Evolutionary conservation across 2,797 vertebrate genomes (phyloP).

Genomic region (Loris lydekkerianus): DNA sequence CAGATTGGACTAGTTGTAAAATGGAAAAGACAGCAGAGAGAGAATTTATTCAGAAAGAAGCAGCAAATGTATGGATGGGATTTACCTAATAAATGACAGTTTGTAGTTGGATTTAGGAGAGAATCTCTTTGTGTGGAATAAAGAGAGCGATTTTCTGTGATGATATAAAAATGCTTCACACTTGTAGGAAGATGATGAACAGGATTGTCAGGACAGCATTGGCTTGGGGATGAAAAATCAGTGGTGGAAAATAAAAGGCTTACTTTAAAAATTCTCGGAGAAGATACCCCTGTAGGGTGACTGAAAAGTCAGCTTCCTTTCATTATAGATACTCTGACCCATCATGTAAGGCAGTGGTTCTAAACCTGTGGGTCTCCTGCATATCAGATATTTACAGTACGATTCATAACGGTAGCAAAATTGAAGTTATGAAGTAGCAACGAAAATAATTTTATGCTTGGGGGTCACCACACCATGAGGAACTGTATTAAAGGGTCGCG

Average conservation of each 20-base stretch:
- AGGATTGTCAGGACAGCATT: not conserved
- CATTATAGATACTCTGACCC: not conserved
- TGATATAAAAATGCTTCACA: slow-evolving; percentile 18
- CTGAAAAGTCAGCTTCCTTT: not conserved
- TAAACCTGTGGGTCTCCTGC: too few species aligned
- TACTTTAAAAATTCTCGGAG: slow-evolving; percentile 19
- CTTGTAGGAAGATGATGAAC: slow-evolving; percentile 5
- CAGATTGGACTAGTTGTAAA: slow-evolving; percentile 45
- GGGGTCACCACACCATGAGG: too few species aligned
- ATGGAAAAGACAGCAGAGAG: slow-evolving; percentile 15
- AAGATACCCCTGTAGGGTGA: not conserved
- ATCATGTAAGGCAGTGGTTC: not conserved
- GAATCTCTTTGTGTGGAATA: slow-evolving; percentile 32
- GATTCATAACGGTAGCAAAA: too few species aligned
- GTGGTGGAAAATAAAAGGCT: not conserved
- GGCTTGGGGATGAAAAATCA: slow-evolving; percentile 58
- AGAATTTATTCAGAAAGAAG: slow-evolving; percentile 40
- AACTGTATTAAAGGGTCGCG: too few species aligned
- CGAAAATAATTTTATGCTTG: too few species aligned
- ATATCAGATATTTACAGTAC: too few species aligned
- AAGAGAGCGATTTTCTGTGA: slow-evolving; percentile 57
- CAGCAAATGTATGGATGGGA: not conserved
- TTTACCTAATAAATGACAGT: slow-evolving; percentile 34
- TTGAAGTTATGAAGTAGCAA: too few species aligned
- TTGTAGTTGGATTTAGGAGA: slow-evolving; percentile 35